Base-by-base conservation (phyloP, 2,797 vertebrate genomes). In the Hydrophis major region DNA sequence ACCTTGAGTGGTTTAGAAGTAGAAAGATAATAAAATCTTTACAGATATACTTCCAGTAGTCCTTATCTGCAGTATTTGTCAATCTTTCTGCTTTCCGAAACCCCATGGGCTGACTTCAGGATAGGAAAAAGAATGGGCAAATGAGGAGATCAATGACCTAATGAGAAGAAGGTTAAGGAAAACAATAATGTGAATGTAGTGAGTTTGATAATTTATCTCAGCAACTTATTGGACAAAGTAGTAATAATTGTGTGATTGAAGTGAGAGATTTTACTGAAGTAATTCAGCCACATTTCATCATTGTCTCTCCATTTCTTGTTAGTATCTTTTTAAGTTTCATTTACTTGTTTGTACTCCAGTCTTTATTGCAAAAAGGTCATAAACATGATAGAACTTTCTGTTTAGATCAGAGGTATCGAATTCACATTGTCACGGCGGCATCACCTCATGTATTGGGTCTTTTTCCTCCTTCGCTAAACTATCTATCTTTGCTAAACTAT, bases 371-470 rank as follows among this genome's bases (percentile, higher is more conserved):
- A 12, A 94, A 93, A 89, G 92, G 42, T 0, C 86, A 92, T 91
- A 94, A 93, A 37, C 25, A 42, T 74, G 63, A 78, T n/a, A 88
- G 92, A 93, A 69, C 56, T 57, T 57, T 57, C 14, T 57, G 56
- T 57, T 57, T 18, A 55, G 53, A 13, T 55, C 53, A 55, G 53
- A 11, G 11, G 53, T 55, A 11, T 55, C 53, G 12, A 55, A 55
- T 11, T 13, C 53, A 55, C 11, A 12, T 55, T 55, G 53, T 55
- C 53, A 55, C 2, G 11, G 11, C 11, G 53, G 53, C 53, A 12
- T 55, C 11, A 55, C 11, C 2, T 55, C 11, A 55, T 0, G 53
- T 55, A 55, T 55, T 55, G 53, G 53, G 53, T 53, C 10, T 55
- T 55, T 55, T 55, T 12, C 53, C 53, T 12, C 53, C 53, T 55